Base-by-base conservation (phyloP, 2,888 invertebrate genomes). In the Caradrina kadenii region DNA sequence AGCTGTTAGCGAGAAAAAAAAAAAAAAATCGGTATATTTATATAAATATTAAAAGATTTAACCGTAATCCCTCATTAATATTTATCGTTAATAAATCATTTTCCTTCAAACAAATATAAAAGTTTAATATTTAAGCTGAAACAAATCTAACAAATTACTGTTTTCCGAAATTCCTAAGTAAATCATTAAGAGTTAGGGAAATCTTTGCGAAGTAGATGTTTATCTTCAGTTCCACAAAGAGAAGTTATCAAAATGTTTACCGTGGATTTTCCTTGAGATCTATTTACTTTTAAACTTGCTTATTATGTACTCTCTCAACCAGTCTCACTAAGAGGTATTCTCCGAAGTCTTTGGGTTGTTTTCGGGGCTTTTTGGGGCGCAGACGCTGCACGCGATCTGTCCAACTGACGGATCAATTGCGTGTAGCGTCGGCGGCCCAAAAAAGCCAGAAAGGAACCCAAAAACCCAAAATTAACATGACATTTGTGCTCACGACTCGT, bases 61-160 rank as follows among this genome's bases (percentile, higher is more conserved):
- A 8, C 5, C n/a, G 15, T 0, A 15, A 39, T 5, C 21, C 3
- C 13, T 45, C 19, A 22, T 8, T 2, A 61, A 13, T 5, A 4
- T 13, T 1, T 31, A 22, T n/a, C 35, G 5, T 21, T 49, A 63
- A 35, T 49, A 35, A 64, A 50, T 50, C 5, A 60, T 22, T 17
- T 22, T 0, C 39, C 50, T 19, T 50, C 11, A 50, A 50, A 39
- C 15, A 39, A 50, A 35, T 11, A 22, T 10, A 2, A 11, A 19
- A 45, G 1, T 61, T 21, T 49, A 8, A 63, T 13, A 50, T 17
- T 42, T 45, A 31, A 22, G 0, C 6, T 17, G 13, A 54, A 53
- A 53, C 31, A 69, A 53, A 69, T 45, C 11, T 54, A 19, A 17
- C 13, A 22, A 67, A 42, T 45, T 63, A 11, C n/a, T 50, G 4